Evolutionary conservation across 1,140 invertebrate genomes (phyloP), one percentile per base, ranked within the genome.

Genomic region (Eriocheir sinensis): DNA sequence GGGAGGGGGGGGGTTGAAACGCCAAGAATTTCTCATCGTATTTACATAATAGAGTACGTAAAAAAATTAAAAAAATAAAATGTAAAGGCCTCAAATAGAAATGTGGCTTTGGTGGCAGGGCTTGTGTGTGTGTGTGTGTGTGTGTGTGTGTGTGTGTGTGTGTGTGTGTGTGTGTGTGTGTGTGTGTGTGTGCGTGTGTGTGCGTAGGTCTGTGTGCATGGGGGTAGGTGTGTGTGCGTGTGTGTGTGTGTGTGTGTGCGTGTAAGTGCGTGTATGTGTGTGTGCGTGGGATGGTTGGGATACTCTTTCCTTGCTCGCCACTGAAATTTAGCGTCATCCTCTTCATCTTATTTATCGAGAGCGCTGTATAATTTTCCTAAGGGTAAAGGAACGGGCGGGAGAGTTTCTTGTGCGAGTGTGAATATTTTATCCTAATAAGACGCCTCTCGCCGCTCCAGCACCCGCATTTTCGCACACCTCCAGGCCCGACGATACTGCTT

Each of bases 111-210:
- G 4, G 15, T 48, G 15, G 44, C 15, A 8, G 44, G 4, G 44
- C 15, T 4, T 48, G 44, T 48, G 44, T 48, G 44, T 48, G 44
- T 48, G 44, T 48, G 44, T 48, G 44, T 48, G 44, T 48, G 44
- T 48, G 44, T 48, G 44, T 48, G 44, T 48, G 44, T 48, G 44
- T 48, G 44, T 48, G 60, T 72, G 60, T 72, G 60, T 72, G 60
- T 72, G 60, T 72, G 60, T 72, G 60, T 72, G 60, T 72, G 60
- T 72, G 60, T 72, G 60, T 72, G 60, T 72, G 60, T 72, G 60
- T 72, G 60, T 72, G 60, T 72, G 60, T 72, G 60, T 72, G 60
- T 72, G 60, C n/a, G 60, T 72, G 60, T 53, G 60, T 72, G 60
- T 72, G 60, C n/a, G 60, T 72, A 21, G 27, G 60, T 72, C 21